These are phyloP conservation scores for Habroteleia sp. DNA, from an alignment of 2,888 invertebrate genomes.

Conservation along the genomic window DNA sequence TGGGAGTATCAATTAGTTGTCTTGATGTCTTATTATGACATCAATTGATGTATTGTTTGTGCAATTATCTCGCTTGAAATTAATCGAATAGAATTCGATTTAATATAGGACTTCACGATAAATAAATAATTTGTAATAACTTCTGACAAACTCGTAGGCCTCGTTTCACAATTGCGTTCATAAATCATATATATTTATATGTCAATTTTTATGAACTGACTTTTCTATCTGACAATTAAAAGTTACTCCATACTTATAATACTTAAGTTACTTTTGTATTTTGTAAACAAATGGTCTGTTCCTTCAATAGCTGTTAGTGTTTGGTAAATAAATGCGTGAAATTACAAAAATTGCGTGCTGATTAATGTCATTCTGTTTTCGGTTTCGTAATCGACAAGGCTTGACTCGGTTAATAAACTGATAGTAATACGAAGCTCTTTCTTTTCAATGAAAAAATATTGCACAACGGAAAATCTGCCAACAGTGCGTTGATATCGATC, in stretches of 20 bases:
- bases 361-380: not conserved
- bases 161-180: constrained; percentile 7
- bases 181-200: constrained; percentile 16
- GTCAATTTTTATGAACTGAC: constrained; percentile 8
- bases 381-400: constrained; percentile 10
- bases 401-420: constrained; percentile 6
- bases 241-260: too few relatives aligned
- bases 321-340: constrained; percentile 1
- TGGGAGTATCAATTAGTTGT: too few relatives aligned
- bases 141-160: constrained; percentile 5
- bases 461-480: constrained; percentile 30
- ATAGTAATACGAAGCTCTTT: constrained; percentile 10
- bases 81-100: too few relatives aligned
- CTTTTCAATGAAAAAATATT: constrained; percentile 28
- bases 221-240: constrained; percentile 6
- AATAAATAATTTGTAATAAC: too few relatives aligned
- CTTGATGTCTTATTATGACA: too few relatives aligned
- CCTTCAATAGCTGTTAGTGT: not conserved
- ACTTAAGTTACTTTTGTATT: too few relatives aligned
- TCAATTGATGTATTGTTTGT: too few relatives aligned
- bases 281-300: constrained; percentile 1
- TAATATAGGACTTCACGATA: too few relatives aligned
- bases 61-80: too few relatives aligned
- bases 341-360: constrained; percentile 5
- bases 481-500: constrained; percentile 35